Conservation (phyloP, 2,113 vertebrate species). For the Oryzias melastigma region DNA sequence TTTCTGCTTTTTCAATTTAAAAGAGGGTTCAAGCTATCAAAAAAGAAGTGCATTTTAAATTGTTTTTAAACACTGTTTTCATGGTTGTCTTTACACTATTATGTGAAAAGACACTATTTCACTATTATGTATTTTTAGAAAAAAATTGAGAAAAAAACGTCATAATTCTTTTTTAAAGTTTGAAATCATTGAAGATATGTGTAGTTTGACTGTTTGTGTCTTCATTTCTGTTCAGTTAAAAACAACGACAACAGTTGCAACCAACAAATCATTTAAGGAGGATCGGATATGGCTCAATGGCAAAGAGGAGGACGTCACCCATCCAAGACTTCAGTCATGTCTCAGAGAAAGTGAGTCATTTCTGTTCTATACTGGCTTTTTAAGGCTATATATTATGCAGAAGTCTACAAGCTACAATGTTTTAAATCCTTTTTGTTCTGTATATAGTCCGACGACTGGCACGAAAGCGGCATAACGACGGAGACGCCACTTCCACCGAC, state of each 20-base stretch:
- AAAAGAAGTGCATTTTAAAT: too few species aligned
- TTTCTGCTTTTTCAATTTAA: too few species aligned
- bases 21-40: too few species aligned
- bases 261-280: conserved; percentile 83
- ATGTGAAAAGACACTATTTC: too few species aligned
- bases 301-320: conserved; percentile 81
- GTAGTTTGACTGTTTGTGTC: neutral
- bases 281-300: conserved; percentile 95
- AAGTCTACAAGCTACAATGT: neutral
- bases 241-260: conserved; percentile 86
- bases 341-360: conserved; percentile 84
- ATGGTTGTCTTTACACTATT: too few species aligned
- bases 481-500: conserved; percentile 18
- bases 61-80: too few species aligned
- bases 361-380: neutral
- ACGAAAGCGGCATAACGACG: conserved; percentile 76
- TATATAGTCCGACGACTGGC: conserved; percentile 86
- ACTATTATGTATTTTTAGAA: too few species aligned
- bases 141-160: neutral
- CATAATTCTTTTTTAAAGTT: neutral
- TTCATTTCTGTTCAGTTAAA: conserved; percentile 79
- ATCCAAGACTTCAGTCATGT: conserved; percentile 89
- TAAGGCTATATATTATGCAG: neutral
- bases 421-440: neutral
- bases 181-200: neutral